A percentile compares a stretch with the other conserved stretches of the same genome.
Evolutionary conservation across 2,113 vertebrate species (phyloP).

Genomic region (Sapajus apella): DNA sequence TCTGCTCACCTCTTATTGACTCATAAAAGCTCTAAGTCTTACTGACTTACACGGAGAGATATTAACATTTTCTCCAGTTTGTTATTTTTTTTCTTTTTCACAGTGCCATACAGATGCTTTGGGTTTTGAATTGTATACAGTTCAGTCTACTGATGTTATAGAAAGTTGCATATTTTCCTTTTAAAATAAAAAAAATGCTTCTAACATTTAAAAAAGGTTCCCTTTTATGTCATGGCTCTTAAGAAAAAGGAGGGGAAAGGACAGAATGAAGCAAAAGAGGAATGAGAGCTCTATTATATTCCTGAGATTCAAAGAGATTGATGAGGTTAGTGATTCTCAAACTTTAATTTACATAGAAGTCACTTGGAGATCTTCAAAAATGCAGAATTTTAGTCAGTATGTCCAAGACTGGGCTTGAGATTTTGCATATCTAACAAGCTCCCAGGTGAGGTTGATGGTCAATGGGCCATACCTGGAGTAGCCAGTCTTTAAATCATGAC

Average conservation of each 20-base stretch:
- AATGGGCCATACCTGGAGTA: too few species aligned
- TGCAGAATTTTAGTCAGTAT: background rate
- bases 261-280: background rate
- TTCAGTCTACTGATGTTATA: background rate
- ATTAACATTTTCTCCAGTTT: background rate
- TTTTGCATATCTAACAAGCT: background rate
- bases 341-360: background rate
- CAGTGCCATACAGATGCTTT: background rate
- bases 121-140: background rate
- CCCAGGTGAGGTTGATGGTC: background rate
- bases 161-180: background rate
- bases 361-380: background rate
- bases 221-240: background rate
- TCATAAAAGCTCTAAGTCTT: background rate
- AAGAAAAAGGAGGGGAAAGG: background rate
- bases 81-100: background rate
- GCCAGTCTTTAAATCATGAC: background rate
- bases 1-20: background rate
- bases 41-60: background rate
- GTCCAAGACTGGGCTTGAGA: background rate
- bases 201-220: background rate
- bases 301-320: background rate
- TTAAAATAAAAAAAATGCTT: conserved; percentile 25
- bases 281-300: background rate
- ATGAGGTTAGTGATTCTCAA: background rate